Percentiles rank a stretch among this genome's conserved stretches.
These are phyloP conservation scores for Beroe forskalii DNA, from an alignment of 37 sponge, comb jelly and placozoan species.

Conservation along the genomic window DNA sequence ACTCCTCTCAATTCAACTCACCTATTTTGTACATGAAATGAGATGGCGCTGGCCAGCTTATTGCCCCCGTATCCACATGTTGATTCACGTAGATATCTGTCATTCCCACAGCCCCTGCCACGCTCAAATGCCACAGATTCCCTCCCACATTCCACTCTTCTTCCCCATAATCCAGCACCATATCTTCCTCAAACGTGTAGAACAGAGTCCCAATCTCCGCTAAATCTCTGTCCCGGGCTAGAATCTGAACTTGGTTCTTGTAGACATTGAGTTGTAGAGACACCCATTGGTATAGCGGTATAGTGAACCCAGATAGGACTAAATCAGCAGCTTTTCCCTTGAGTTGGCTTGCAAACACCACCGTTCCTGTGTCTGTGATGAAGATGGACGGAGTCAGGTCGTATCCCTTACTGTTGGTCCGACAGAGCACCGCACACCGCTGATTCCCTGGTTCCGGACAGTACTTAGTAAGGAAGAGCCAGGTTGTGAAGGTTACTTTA, in stretches of 20 bases:
- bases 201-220: constrained; percentile 37
- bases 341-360: constrained; percentile 15
- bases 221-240: not conserved
- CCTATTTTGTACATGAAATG: constrained; percentile 35
- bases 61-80: constrained; percentile 19
- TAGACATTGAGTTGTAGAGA: constrained; percentile 24
- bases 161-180: not conserved
- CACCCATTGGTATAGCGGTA: constrained; percentile 45
- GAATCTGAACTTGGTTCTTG: not conserved
- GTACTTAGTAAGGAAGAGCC: not conserved
- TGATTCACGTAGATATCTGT: constrained; percentile 48
- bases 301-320: constrained; percentile 39
- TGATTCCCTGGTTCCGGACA: constrained; percentile 30
- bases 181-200: not conserved
- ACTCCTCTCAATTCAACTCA: too few relatives aligned
- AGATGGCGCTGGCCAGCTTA: not conserved
- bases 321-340: constrained; percentile 5
- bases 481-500: constrained; percentile 33
- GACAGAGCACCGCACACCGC: constrained; percentile 12
- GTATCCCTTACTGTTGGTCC: not conserved
- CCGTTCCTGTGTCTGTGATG: not conserved
- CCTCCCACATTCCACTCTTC: constrained; percentile 36
- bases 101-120: constrained; percentile 48
- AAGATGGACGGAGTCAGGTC: constrained; percentile 19
- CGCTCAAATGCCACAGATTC: constrained; percentile 47